Base-by-base conservation (phyloP, 2,888 invertebrate genomes). In the Salticus scenicus region DNA sequence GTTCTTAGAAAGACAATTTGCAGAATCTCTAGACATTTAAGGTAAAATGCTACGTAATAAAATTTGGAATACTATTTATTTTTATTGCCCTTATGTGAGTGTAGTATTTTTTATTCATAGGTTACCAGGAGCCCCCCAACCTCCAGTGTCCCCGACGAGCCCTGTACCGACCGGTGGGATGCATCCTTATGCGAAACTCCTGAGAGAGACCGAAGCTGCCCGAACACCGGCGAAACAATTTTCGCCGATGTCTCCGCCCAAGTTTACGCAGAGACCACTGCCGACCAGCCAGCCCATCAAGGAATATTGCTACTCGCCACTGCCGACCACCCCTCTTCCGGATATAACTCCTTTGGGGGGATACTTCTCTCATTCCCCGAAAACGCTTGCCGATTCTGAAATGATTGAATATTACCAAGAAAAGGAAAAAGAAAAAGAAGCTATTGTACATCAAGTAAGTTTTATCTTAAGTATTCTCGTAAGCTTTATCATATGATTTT, bases 81-180 rank as follows among this genome's bases (percentile, higher is more conserved):
- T n/a, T n/a, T n/a, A n/a, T n/a, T n/a, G n/a, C n/a, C n/a, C n/a
- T n/a, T n/a, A n/a, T 37, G 37, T 37, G 37, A 7, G 37, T 37
- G 4, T 37, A 7, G 4, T 37, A 7, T 37, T 42, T 70, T 28
- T 42, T 10, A 17, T 10, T 63, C 63, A 1, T 67, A 86, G 86
- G 74, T 27, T 86, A 42, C 86, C 80, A 17, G 86, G 86, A 41
- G 86, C 86, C 14, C 86, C 86, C 20, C 86, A 79, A 33, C 47
- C 83, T 14, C 71, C 83, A 1, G 17, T 41, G 8, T 74, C 87
- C 17, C 82, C 87, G 4, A 87, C 72, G 5, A 87, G 81, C 41
- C 87, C 87, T 2, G n/a, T 79, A 12, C 74, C 85, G 1, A 24
- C 28, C 14, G 80, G 69, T 24, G 86, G 80, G 8, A 84, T 84